Evolutionary conservation across 2,797 vertebrate genomes (phyloP), one percentile per base, ranked within the genome.

Genomic region (Hippopotamyrus pictus): DNA sequence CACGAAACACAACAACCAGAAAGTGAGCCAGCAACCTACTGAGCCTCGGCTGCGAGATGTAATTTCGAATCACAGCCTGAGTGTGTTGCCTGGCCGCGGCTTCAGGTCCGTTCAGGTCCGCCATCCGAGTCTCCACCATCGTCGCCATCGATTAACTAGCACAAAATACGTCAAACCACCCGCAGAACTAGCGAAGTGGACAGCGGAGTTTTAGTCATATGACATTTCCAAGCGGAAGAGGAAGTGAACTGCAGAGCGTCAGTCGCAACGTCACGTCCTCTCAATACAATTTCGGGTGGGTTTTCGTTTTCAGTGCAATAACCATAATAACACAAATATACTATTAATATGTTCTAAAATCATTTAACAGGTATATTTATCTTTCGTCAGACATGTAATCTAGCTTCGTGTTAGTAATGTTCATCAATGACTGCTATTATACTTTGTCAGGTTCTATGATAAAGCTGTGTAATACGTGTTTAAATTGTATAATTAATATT

Each of bases 31-130:
- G 84, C 5, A 59, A 94, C 96, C 57, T 94, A 97, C 96, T 97
- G 82, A 97, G 95, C 92, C 96, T 91, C 3, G 96, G 96, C 82
- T 97, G 96, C 59, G 96, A 97, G 92, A 97, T 96, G 94, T 96
- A 97, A 90, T 96, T 96, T 92, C 96, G 94, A 89, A 93, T 95
- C 90, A 96, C 96, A 59, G 96, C 96, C 91, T 96, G 96, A 2
- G 95, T 95, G 90, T 96, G 96, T 9, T 95, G 95, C 89, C 95
- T 91, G 46, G 96, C 96, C 3, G 95, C 96, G 48, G 93, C 95
- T 2, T 94, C 93, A 69, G 95, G 50, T 51, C 95, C 95, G 90
- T 96, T 96, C 17, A 95, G 88, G 59, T 96, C 96, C 95, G 95
- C 93, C 22, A 92, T 90, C 88, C 95, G 93, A 91, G 95, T 96